These are phyloP conservation scores for Beris morrisii DNA, from an alignment of 2,888 invertebrate genomes.

Conservation along the genomic window DNA sequence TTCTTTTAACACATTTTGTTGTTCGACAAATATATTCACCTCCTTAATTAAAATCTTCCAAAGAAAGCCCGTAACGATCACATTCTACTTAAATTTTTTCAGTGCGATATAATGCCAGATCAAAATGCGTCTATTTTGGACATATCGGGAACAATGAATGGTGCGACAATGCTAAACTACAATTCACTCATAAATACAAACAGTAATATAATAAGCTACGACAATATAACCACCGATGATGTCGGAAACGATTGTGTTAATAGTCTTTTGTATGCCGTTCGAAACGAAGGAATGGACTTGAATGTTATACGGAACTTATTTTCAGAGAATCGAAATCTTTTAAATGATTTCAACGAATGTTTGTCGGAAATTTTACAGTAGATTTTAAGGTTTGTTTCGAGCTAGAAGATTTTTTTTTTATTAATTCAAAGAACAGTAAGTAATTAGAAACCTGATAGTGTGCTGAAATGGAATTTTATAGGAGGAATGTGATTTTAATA, in stretches of 20 bases:
- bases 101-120: constrained; percentile 19
- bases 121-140: constrained; percentile 22
- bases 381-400: not conserved
- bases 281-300: constrained; percentile 22
- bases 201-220: not conserved
- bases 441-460: not conserved
- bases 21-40: not conserved
- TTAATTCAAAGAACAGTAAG: not conserved
- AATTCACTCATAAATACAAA: constrained; percentile 1
- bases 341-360: constrained; percentile 26
- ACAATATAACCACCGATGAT: constrained; percentile 17
- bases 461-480: not conserved
- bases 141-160: constrained; percentile 2
- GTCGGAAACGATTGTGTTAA: not conserved
- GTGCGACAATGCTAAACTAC: no score
- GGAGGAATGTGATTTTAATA: constrained; percentile 1
- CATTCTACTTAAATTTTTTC: not conserved
- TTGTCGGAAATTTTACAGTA: constrained; percentile 28
- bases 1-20: no score
- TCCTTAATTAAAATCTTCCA: not conserved
- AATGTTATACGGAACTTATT: constrained; percentile 23
- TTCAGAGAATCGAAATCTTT: constrained; percentile 25
- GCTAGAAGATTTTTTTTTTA: not conserved
- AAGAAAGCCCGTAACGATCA: not conserved
- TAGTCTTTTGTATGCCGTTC: constrained; percentile 8